These are phyloP conservation scores for Epinephelus lanceolatus DNA, from an alignment of 2,113 vertebrate genomes.

Conservation along the genomic window DNA sequence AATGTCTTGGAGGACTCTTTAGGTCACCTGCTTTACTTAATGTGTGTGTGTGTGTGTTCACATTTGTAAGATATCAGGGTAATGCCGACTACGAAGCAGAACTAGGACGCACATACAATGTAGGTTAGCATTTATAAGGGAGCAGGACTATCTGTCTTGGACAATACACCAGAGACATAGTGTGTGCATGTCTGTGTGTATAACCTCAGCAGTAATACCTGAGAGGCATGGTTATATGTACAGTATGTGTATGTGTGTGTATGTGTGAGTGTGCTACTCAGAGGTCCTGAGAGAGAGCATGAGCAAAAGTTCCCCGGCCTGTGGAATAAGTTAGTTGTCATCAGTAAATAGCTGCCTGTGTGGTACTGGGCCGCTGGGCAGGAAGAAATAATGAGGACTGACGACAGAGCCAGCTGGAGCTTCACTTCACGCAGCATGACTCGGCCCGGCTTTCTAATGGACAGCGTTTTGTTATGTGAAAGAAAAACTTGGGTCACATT, in stretches of 20 bases:
- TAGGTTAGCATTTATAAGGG: conserved; percentile 65
- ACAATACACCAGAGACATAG: conserved; percentile 56
- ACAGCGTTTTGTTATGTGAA: conserved; percentile 53
- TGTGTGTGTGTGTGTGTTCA: background rate
- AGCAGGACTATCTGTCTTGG: conserved; percentile 57
- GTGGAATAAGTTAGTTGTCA: conserved; percentile 66
- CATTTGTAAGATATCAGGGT: background rate
- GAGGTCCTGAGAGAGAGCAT: conserved; percentile 30
- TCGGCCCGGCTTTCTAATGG: conserved; percentile 63
- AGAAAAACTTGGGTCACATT: conserved; percentile 59
- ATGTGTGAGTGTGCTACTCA: conserved; percentile 11
- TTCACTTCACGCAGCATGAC: conserved; percentile 64
- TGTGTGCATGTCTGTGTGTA: conserved; percentile 5
- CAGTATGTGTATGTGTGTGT: background rate
- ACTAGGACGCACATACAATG: conserved; percentile 60
- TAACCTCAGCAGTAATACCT: conserved; percentile 39
- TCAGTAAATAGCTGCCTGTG: conserved; percentile 68
- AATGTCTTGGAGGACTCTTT: no score
- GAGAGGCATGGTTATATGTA: conserved; percentile 14
- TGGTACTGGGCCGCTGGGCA: conserved; percentile 66
- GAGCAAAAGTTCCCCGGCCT: conserved; percentile 47
- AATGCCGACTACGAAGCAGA: conserved; percentile 46
- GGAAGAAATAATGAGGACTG: conserved; percentile 71
- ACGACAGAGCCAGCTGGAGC: conserved; percentile 70
- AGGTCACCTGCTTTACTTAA: no score